Base-by-base conservation (phyloP, 2,888 invertebrate genomes). In the Mesoligia furuncula region DNA sequence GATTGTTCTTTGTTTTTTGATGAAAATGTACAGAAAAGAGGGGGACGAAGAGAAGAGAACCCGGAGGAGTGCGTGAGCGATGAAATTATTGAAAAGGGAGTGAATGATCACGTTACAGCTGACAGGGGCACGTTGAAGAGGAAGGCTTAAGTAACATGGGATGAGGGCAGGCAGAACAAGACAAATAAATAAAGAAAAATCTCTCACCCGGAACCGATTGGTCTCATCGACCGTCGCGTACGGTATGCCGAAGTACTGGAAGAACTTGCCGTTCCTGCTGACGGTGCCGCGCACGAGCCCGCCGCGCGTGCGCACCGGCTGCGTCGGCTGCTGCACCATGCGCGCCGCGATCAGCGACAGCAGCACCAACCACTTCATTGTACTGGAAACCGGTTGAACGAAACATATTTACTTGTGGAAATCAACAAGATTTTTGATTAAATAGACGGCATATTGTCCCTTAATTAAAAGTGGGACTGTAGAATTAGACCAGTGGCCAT, bases 191-290 rank as follows among this genome's bases (percentile, higher is more conserved):
- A 9, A 13, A 27, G 11, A 39, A 66, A 3, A n/a, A 15, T 4
- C n/a, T 5, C 79, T 87, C 67, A 95, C 96, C 95, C 94, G 93
- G 85, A 96, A 96, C 20, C 96, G 89, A 73, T 96, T 96, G 1
- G 79, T 90, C 2, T 92, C 91, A 62, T 93, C 90, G 39, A 96
- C 96, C 0, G 91, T 92, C 1, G 92, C 96, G 77, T 96, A 96
- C 0, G 96, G 96, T 67, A 96, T 94, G 1, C 96, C 96, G 71
- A 95, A 91, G 91, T 95, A 96, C 85, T 94, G 93, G 91, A 93
- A 92, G 85, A 94, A 93, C 73, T 84, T 89, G 11, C 95, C 95
- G 80, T 93, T 91, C 54, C 93, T 92, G 80, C 94, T 93, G 84
- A 95, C 81, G 31, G 93, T 89, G 61, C 96, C 96, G 59, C 95